phyloP scores from a whole-genome alignment of 2,113 vertebrate genomes.

The Vimba vimba region DNA sequence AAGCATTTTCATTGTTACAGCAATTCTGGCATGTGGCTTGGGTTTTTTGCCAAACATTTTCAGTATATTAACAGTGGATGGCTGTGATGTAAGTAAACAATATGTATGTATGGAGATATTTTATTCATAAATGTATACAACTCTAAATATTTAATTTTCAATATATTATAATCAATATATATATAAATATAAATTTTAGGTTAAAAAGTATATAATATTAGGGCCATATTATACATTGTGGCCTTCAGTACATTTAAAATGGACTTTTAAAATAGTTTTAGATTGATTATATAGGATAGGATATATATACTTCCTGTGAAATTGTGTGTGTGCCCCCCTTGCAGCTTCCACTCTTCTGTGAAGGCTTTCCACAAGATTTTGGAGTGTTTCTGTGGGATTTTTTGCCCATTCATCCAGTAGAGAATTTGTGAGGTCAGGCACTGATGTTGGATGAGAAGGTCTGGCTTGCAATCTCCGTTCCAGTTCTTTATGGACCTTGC shows the following conservation, averaged over 20 bases:
- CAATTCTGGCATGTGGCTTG: constrained; percentile 13
- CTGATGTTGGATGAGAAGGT: no score
- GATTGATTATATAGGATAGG: background rate
- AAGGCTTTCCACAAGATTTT: no score
- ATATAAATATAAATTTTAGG: no score
- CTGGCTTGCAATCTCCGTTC: no score
- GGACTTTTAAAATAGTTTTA: background rate
- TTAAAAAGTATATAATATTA: background rate
- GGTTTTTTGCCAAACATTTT: constrained; percentile 22
- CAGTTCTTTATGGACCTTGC: no score
- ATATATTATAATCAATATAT: background rate
- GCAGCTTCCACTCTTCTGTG: no score
- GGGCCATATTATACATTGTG: background rate
- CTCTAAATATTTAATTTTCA: background rate
- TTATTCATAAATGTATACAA: background rate
- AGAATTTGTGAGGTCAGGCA: no score
- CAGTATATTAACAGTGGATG: background rate
- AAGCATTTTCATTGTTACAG: constrained; percentile 5
- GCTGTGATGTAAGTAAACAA: background rate
- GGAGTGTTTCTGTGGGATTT: no score
- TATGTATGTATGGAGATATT: background rate
- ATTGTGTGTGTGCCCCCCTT: background rate
- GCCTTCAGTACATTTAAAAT: background rate
- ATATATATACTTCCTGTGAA: background rate
- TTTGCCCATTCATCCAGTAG: no score